Evolutionary conservation across 2,888 invertebrate species (phyloP).

Genomic region (Metacarcinus magister): DNA sequence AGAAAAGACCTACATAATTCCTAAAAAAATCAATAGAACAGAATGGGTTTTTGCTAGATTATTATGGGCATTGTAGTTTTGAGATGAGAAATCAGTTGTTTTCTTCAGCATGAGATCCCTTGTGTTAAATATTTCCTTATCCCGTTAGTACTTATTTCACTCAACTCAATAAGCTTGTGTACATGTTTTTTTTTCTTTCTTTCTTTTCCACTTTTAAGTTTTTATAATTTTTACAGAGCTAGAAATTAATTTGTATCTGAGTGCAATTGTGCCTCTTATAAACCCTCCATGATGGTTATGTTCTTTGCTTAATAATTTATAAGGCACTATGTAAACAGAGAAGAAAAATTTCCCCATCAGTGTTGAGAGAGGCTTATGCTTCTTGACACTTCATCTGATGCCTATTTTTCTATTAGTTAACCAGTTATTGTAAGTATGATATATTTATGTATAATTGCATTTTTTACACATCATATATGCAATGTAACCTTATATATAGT

Average conservation of each 20-base stretch:
- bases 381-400: not conserved
- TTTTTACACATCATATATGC: constrained; percentile 21
- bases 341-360: not conserved
- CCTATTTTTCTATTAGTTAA: constrained; percentile 33
- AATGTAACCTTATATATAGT: not conserved
- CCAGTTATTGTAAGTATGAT: constrained; percentile 10
- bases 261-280: constrained; percentile 33
- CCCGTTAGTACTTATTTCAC: not conserved
- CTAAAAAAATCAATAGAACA: not conserved
- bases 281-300: not conserved
- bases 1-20: not conserved
- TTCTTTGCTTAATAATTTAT: constrained; percentile 18
- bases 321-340: not conserved
- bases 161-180: not conserved
- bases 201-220: not conserved
- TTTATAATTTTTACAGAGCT: not conserved
- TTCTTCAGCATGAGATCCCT: not conserved
- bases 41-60: not conserved
- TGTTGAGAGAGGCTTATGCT: constrained; percentile 1
- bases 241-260: not conserved
- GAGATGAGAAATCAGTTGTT: not conserved
- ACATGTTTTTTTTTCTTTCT: not conserved
- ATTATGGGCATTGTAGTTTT: not conserved
- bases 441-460: constrained; percentile 41
- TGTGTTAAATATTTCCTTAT: not conserved